Evolutionary conservation across 2,113 vertebrate genomes (phyloP).

Genomic region (Prochilodus magdalenae): DNA sequence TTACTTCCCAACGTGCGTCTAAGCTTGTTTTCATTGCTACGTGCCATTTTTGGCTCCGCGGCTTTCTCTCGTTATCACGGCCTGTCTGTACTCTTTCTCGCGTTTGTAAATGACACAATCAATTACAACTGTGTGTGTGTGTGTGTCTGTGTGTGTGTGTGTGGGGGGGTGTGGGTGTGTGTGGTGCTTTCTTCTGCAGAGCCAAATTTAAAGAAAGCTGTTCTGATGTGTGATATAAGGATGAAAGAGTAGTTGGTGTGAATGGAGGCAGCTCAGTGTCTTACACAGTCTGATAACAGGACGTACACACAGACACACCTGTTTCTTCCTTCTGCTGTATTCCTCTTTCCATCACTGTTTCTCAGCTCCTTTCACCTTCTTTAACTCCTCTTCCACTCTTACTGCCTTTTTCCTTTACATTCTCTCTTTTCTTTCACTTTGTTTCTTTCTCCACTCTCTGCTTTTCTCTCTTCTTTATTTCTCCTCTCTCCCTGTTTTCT

Average conservation of each 20-base stretch:
- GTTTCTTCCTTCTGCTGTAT: neutral
- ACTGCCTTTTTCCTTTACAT: neutral
- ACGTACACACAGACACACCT: neutral
- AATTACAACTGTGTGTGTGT: slow-evolving; percentile 50
- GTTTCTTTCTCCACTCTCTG: too few relatives aligned
- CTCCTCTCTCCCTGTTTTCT: too few relatives aligned
- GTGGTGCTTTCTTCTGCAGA: slow-evolving; percentile 26
- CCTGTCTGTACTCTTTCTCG: slow-evolving; percentile 55
- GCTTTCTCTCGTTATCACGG: slow-evolving; percentile 46
- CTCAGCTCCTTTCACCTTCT: neutral
- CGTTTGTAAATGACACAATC: slow-evolving; percentile 61
- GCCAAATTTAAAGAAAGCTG: slow-evolving; percentile 36
- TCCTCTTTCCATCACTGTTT: neutral
- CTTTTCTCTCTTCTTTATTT: too few relatives aligned
- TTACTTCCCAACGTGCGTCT: slow-evolving; percentile 57
- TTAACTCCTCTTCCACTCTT: neutral
- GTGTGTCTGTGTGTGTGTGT: slow-evolving; percentile 53
- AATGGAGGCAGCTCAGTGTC: slow-evolving; percentile 39
- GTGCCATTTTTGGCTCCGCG: slow-evolving; percentile 52
- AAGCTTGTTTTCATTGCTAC: slow-evolving; percentile 58
- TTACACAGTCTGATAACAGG: slow-evolving; percentile 19
- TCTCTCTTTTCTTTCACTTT: neutral
- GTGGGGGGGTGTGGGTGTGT: slow-evolving; percentile 6
- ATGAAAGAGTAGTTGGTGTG: slow-evolving; percentile 46
- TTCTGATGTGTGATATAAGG: slow-evolving; percentile 49